These are phyloP conservation scores for Natator depressus DNA, from an alignment of 2,113 vertebrate genomes.

Conservation along the genomic window DNA sequence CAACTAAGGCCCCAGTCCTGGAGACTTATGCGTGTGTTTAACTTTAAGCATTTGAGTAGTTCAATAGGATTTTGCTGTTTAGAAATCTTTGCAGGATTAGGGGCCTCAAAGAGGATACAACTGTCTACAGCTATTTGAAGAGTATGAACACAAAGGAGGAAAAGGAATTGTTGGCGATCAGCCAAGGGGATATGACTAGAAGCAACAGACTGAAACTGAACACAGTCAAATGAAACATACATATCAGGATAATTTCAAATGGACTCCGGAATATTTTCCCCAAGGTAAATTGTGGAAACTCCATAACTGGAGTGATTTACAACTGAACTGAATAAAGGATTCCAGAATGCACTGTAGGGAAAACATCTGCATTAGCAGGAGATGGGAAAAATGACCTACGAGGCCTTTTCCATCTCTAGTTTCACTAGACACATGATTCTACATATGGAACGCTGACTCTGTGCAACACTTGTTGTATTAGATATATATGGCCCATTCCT, in stretches of 20 bases:
- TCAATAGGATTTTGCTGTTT: not conserved
- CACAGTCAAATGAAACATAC: accelerated
- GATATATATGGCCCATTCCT: not conserved
- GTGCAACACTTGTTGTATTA: not conserved
- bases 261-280: not conserved
- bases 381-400: not conserved
- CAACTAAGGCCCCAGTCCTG: not conserved
- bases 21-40: not conserved
- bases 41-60: not conserved
- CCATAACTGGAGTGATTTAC: not conserved
- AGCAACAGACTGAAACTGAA: not conserved
- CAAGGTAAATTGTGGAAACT: not conserved
- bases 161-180: not conserved
- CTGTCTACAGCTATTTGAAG: not conserved
- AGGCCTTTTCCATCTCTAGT: not conserved
- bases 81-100: accelerated
- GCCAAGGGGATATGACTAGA: not conserved
- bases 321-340: not conserved
- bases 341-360: not conserved
- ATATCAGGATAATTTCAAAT: not conserved
- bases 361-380: not conserved
- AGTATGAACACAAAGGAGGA: accelerated
- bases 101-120: not conserved
- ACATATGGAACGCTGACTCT: not conserved
- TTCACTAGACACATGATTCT: not conserved